Percentiles rank a stretch among this genome's conserved stretches.
Conservation (phyloP, 2,113 vertebrate species). For the Symphodus melops region DNA sequence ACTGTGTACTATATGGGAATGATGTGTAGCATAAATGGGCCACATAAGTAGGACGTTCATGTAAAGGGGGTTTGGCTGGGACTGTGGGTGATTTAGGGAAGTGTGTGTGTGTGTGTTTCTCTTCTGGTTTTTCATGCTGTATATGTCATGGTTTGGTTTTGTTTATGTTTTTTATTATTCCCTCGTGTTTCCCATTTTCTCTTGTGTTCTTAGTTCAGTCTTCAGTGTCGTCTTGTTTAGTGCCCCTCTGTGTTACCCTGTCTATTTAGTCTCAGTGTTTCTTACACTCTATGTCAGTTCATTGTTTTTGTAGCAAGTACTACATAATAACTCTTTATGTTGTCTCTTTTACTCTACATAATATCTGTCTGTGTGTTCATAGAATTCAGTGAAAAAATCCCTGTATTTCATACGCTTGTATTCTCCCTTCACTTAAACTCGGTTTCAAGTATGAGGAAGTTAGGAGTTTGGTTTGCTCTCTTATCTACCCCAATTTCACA, state of each 20-base stretch:
- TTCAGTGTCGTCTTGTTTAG: too few species aligned
- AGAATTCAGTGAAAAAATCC: not conserved
- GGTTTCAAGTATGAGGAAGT: conserved; percentile 1
- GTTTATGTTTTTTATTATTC: too few species aligned
- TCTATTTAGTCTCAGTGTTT: too few species aligned
- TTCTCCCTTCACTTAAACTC: conserved; percentile 4
- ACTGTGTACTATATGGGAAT: not conserved
- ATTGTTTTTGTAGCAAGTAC: too few species aligned
- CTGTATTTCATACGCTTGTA: not conserved
- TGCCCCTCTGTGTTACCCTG: too few species aligned
- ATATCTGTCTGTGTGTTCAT: not conserved
- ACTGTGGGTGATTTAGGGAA: too few species aligned
- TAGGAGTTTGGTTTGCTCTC: not conserved
- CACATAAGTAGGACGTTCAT: conserved; percentile 34
- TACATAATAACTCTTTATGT: too few species aligned
- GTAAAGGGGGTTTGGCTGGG: not conserved
- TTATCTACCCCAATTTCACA: conserved; percentile 5
- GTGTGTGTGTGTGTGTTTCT: not conserved
- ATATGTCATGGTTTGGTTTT: too few species aligned
- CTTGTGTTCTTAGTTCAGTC: too few species aligned
- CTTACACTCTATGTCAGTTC: too few species aligned
- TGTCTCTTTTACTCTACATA: not conserved
- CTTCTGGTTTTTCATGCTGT: not conserved
- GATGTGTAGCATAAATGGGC: conserved; percentile 33
- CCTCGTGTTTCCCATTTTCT: too few species aligned